Evolutionary conservation across 2,888 invertebrate genomes (phyloP).

Genomic region (Apeira syringaria): DNA sequence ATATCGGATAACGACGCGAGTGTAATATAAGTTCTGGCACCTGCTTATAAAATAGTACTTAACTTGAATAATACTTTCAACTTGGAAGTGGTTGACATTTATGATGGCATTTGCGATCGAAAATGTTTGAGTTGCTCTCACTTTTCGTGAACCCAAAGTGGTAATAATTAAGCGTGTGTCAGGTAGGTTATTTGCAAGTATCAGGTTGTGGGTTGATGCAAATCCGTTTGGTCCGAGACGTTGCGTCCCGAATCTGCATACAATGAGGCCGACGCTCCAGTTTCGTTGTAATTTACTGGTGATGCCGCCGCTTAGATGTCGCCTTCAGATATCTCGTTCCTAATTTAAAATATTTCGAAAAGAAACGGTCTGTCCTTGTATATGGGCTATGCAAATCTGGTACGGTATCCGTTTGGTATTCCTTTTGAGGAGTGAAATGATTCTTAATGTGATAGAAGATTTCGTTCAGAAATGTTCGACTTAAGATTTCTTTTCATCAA

Average conservation of each 20-base stretch:
- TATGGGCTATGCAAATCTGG: constrained; percentile 20
- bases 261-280: constrained; percentile 73
- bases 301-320: constrained; percentile 69
- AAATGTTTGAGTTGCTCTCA: background rate
- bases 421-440: constrained; percentile 8
- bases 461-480: background rate
- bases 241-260: constrained; percentile 72
- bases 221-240: constrained; percentile 55
- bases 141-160: background rate
- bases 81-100: constrained; percentile 28
- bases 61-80: constrained; percentile 32
- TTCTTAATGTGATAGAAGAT: constrained; percentile 1
- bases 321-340: constrained; percentile 66
- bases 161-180: constrained; percentile 49
- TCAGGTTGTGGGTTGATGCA: constrained; percentile 67
- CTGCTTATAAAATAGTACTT: constrained; percentile 33
- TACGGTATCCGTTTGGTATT: constrained; percentile 7
- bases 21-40: constrained; percentile 33
- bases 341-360: constrained; percentile 62
- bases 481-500: too few relatives aligned
- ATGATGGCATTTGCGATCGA: background rate
- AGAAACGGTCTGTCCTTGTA: constrained; percentile 21
- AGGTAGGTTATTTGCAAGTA: constrained; percentile 58
- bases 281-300: constrained; percentile 74
- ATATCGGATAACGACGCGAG: constrained; percentile 48